These are phyloP conservation scores for Acanthosepion esculentum DNA, from an alignment of 2,888 invertebrate species.

Conservation along the genomic window DNA sequence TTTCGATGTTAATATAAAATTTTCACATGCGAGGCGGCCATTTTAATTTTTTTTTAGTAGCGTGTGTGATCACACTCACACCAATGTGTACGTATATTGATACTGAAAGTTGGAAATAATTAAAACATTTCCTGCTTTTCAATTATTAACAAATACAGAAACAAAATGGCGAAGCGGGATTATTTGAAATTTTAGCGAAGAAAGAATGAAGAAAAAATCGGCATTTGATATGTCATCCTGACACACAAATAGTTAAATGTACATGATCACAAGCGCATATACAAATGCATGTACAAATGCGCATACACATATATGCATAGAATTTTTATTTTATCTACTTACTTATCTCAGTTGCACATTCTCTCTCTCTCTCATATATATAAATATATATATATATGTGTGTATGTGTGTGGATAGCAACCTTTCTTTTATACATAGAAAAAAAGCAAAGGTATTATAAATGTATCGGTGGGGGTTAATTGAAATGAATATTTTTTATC, in stretches of 20 bases:
- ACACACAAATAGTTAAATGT: background rate
- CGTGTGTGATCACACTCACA: background rate
- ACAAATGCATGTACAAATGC: too few species aligned
- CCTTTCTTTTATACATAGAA: too few species aligned
- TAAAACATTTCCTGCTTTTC: background rate
- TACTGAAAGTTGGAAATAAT: background rate
- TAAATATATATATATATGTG: too few species aligned
- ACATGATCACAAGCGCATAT: too few species aligned
- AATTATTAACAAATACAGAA: background rate
- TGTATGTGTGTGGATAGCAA: too few species aligned
- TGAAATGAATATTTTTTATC: too few species aligned
- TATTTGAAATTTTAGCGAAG: background rate
- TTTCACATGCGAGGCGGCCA: background rate
- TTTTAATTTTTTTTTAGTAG: background rate
- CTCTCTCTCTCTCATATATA: too few species aligned
- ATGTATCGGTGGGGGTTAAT: too few species aligned
- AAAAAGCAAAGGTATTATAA: too few species aligned
- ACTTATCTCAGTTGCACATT: too few species aligned
- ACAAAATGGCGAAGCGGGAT: background rate
- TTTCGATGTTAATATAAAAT: background rate
- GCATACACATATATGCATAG: too few species aligned
- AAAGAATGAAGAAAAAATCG: background rate
- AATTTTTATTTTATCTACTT: too few species aligned
- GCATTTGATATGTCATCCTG: background rate
- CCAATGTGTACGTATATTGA: background rate